These are phyloP conservation scores for Siderastrea siderea DNA, from an alignment of 92 coral and sea anemone genomes.

Conservation along the genomic window DNA sequence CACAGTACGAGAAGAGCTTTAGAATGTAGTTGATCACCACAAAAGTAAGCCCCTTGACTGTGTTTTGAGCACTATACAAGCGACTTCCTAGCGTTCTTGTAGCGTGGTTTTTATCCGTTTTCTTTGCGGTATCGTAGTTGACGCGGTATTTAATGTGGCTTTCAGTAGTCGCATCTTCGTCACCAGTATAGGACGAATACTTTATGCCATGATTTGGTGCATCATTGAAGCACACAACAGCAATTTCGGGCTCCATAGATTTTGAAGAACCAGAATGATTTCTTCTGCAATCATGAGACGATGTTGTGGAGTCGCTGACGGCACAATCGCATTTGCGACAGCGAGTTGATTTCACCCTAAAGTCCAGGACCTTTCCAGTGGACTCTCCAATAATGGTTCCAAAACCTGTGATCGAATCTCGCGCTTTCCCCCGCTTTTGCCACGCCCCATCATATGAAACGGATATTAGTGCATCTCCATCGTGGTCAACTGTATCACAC, in stretches of 20 bases:
- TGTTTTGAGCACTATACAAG: conserved; percentile 17
- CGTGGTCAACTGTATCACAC: neutral
- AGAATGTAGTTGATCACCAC: conserved; percentile 11
- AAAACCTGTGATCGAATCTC: conserved; percentile 37
- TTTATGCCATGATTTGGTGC: neutral
- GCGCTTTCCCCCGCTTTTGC: conserved; percentile 29
- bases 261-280: neutral
- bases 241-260: conserved; percentile 26
- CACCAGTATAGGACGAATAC: too few relatives aligned
- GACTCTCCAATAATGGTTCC: neutral
- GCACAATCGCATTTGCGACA: conserved; percentile 21
- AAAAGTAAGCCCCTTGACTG: conserved; percentile 35
- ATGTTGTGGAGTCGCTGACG: too few relatives aligned
- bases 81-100: conserved; percentile 44
- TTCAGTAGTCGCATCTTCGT: too few relatives aligned
- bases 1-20: conserved; percentile 9
- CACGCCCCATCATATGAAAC: conserved; percentile 33
- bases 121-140: too few relatives aligned
- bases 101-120: conserved; percentile 48
- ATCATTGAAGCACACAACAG: conserved; percentile 14
- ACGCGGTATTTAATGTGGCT: too few relatives aligned
- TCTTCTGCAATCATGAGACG: too few relatives aligned
- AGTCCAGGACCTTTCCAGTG: neutral
- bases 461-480: neutral
- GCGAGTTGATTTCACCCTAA: neutral